A percentile compares a stretch with the other conserved stretches of the same genome.
Conservation (phyloP, 2,797 vertebrate species). For the Mormyrops boulengeri region DNA sequence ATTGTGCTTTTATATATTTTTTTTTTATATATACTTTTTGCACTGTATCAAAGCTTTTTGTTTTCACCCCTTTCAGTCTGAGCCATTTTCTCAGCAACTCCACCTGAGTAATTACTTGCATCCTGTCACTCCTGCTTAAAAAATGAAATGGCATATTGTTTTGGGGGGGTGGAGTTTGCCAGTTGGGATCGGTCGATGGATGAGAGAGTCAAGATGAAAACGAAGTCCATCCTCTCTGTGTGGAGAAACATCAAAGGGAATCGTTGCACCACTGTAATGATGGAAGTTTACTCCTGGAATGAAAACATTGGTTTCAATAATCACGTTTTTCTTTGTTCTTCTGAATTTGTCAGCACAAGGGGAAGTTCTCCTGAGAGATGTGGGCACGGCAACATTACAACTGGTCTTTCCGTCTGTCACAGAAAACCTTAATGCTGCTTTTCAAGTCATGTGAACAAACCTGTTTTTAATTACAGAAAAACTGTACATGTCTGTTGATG, state of each 20-base stretch:
- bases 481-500: not conserved
- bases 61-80: constrained; percentile 22
- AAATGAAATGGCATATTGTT: not conserved
- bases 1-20: constrained; percentile 5
- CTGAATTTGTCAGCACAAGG: not conserved
- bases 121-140: constrained; percentile 12
- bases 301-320: not conserved
- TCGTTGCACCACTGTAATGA: not conserved
- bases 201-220: not conserved
- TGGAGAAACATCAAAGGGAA: not conserved
- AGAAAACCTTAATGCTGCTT: constrained; percentile 2
- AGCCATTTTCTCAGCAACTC: constrained; percentile 29
- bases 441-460: not conserved
- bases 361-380: not conserved
- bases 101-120: constrained; percentile 20
- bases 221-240: not conserved
- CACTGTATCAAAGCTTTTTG: constrained; percentile 35
- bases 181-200: not conserved
- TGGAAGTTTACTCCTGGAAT: not conserved
- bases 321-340: not conserved
- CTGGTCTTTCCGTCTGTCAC: not conserved
- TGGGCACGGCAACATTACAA: not conserved
- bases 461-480: not conserved
- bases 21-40: constrained; percentile 29
- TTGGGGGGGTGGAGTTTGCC: not conserved